Conservation (phyloP, 2,113 vertebrate genomes). For the Bos taurus region DNA sequence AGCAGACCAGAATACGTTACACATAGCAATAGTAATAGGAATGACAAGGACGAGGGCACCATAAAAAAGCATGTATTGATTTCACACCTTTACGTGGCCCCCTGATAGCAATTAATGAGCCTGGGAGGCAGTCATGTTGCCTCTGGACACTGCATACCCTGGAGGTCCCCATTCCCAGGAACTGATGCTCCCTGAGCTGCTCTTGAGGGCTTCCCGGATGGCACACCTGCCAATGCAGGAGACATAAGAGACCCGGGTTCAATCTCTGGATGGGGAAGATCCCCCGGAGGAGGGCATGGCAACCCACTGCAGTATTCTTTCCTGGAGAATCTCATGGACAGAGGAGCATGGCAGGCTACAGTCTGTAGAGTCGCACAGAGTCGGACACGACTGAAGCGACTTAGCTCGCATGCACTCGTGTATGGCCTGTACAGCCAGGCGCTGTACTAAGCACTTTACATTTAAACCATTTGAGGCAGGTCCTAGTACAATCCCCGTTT, state of each 20-base stretch:
- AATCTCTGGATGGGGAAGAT: background rate
- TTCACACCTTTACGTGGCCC: background rate
- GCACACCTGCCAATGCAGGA: background rate
- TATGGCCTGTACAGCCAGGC: background rate
- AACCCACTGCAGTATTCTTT: background rate
- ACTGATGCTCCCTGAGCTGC: background rate
- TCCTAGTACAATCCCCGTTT: background rate
- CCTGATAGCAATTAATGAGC: background rate
- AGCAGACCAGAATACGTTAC: background rate
- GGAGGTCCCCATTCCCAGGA: background rate
- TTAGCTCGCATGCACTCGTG: accelerated
- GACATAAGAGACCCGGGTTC: background rate
- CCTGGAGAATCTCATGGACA: background rate
- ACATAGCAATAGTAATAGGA: background rate
- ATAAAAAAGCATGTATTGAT: background rate
- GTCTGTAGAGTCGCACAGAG: background rate
- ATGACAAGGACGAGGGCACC: background rate
- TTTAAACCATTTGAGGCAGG: background rate
- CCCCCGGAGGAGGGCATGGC: background rate
- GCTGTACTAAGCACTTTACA: background rate
- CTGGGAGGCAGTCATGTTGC: background rate
- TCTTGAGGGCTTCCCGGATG: background rate
- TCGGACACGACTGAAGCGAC: background rate
- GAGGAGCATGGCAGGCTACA: background rate
- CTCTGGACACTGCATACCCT: background rate